Evolutionary conservation across 2,113 vertebrate genomes (phyloP).

Genomic region (Merops nubicus): DNA sequence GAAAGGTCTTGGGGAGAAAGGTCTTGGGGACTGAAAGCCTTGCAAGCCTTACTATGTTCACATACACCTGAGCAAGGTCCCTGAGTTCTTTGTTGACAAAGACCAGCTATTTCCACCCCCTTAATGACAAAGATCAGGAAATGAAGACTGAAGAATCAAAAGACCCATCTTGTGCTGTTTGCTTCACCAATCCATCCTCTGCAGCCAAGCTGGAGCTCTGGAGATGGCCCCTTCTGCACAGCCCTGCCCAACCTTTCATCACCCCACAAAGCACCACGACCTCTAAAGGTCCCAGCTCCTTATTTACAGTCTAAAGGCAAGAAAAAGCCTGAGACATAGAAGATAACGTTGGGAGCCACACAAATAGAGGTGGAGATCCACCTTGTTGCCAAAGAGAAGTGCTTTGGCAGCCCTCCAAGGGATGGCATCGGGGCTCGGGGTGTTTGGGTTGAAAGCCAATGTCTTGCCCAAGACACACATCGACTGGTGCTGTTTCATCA

Average conservation of each 20-base stretch:
- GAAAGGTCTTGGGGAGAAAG: too few relatives aligned
- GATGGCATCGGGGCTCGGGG: background rate
- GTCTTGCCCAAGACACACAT: background rate
- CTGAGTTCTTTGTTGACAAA: background rate
- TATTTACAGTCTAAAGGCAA: background rate
- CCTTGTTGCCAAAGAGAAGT: background rate
- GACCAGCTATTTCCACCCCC: background rate
- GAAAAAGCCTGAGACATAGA: background rate
- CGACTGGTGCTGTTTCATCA: accelerated
- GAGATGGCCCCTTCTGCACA: background rate
- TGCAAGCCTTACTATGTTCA: background rate
- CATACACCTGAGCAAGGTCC: background rate
- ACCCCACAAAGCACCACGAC: background rate
- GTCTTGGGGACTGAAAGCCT: background rate
- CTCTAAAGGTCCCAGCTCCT: background rate
- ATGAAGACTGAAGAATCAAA: background rate
- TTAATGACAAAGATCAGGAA: background rate
- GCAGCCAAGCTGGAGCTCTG: background rate
- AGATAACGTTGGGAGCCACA: accelerated
- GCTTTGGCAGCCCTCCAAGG: background rate
- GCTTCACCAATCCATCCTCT: accelerated
- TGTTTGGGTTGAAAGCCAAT: background rate
- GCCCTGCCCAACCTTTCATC: background rate
- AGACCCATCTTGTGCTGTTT: background rate
- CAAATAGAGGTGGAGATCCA: background rate